Evolutionary conservation across 2,113 vertebrate genomes (phyloP).

Genomic region (Epinephelus cyanopodus): DNA sequence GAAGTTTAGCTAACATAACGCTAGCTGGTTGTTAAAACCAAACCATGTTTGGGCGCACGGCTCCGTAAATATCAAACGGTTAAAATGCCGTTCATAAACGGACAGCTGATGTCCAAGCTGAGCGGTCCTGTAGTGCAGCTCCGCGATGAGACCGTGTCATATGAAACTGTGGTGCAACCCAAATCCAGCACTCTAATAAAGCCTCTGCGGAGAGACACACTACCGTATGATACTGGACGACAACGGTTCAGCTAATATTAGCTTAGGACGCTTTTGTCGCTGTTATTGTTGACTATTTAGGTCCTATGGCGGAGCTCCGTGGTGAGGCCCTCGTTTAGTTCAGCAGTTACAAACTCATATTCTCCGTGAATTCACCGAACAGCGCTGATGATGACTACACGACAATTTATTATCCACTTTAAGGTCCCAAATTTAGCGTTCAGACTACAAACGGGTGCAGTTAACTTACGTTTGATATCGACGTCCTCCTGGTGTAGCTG

Average conservation of each 20-base stretch:
- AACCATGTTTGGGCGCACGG: neutral
- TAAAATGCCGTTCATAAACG: too few species aligned
- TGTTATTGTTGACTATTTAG: constrained; percentile 71
- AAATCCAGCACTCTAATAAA: fast-evolving
- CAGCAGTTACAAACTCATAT: constrained; percentile 71
- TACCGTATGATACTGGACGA: fast-evolving
- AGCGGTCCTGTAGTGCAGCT: constrained; percentile 78
- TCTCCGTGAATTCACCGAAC: constrained; percentile 4
- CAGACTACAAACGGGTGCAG: neutral
- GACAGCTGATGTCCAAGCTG: neutral
- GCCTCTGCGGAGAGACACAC: fast-evolving
- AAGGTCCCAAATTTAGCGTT: neutral
- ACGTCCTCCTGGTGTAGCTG: constrained; percentile 86
- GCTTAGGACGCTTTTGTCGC: constrained; percentile 5
- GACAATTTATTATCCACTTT: neutral
- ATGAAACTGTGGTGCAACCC: neutral
- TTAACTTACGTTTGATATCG: constrained; percentile 77
- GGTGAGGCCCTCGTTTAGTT: constrained; percentile 81
- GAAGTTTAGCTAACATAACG: too few species aligned
- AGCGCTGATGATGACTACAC: fast-evolving
- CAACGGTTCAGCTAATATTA: fast-evolving
- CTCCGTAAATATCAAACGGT: neutral
- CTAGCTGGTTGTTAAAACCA: neutral
- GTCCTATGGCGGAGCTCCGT: constrained; percentile 86
- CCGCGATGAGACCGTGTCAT: constrained; percentile 63